Percentiles rank a stretch among this genome's conserved stretches.
These are phyloP conservation scores for Caprella mutica DNA, from an alignment of 2,888 invertebrate species.

Conservation along the genomic window DNA sequence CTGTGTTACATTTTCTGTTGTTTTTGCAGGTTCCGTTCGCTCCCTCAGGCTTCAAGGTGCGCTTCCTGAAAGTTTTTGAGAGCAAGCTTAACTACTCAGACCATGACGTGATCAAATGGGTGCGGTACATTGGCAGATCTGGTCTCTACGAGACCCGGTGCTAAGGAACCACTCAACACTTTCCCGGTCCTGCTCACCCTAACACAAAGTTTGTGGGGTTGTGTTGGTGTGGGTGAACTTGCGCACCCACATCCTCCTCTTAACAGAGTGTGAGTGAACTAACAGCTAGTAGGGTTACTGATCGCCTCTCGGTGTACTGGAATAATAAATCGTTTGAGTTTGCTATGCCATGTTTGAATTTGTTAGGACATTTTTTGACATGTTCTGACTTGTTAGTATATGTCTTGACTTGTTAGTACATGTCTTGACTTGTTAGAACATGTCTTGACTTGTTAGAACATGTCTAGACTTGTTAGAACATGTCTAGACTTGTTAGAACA, in stretches of 20 bases:
- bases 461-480: too few species aligned
- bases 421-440: too few species aligned
- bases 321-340: too few species aligned
- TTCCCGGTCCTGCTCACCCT: not conserved
- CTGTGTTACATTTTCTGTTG: not conserved
- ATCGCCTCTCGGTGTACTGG: too few species aligned
- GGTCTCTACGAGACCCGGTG: slow-evolving; percentile 98
- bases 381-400: too few species aligned
- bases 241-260: not conserved
- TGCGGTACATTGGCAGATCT: slow-evolving; percentile 96
- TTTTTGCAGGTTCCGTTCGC: slow-evolving; percentile 79
- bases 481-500: too few species aligned
- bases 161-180: slow-evolving; percentile 44
- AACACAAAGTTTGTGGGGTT: slow-evolving; percentile 31
- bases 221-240: not conserved
- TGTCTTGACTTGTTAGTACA: too few species aligned
- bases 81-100: slow-evolving; percentile 99
- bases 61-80: slow-evolving; percentile 98
- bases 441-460: too few species aligned
- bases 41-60: slow-evolving; percentile 98
- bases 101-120: slow-evolving; percentile 99
- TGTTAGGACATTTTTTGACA: too few species aligned
- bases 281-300: too few species aligned
- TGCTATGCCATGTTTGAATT: too few species aligned
- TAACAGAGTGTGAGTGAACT: not conserved